Conservation (phyloP, 2,113 vertebrate species). For the Anolis carolinensis region DNA sequence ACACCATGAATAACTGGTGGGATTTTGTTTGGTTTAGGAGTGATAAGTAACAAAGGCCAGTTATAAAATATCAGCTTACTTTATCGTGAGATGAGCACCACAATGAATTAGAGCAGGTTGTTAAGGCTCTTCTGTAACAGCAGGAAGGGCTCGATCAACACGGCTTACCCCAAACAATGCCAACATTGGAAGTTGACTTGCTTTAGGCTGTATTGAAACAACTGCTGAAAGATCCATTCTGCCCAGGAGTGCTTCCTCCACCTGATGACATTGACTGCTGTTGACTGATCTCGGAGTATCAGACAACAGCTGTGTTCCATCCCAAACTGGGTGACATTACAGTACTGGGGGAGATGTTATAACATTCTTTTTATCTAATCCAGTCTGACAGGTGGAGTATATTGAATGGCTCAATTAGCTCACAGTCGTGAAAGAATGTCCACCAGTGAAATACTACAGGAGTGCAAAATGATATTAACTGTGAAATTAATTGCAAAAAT, state of each 20-base stretch:
- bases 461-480: not conserved
- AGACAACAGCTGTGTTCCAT: not conserved
- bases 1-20: not conserved
- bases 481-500: not conserved
- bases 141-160: not conserved
- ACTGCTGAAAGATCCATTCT: not conserved
- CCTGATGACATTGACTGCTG: not conserved
- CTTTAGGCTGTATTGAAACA: not conserved
- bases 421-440: constrained; percentile 18
- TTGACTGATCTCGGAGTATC: not conserved
- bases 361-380: constrained; percentile 29
- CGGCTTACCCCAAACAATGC: not conserved
- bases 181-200: not conserved
- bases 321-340: not conserved
- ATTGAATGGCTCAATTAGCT: not conserved
- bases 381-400: not conserved
- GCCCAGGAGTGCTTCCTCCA: rapidly evolving
- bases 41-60: not conserved
- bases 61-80: not conserved
- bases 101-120: not conserved
- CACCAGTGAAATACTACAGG: not conserved
- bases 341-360: not conserved
- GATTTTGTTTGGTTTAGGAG: not conserved
- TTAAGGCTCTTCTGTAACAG: not conserved
- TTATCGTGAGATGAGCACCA: not conserved